Base-by-base conservation (phyloP, 2,113 vertebrate species). In the Callopanchax toddi region DNA sequence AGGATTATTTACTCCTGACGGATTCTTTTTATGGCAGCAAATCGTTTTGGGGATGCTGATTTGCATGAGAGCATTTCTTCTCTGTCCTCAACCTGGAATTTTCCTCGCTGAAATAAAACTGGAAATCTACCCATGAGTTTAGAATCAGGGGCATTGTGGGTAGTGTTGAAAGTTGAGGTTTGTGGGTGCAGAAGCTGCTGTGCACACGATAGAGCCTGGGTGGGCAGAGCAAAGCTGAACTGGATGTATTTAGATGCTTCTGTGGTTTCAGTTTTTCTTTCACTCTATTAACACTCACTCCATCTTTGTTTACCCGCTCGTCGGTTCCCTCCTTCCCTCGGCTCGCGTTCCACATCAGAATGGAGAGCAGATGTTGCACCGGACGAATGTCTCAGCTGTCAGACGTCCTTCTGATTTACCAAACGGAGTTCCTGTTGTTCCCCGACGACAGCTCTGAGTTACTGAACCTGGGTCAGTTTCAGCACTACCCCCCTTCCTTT, bases 341-440 rank as follows among this genome's bases (percentile, higher is more conserved):
- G 67, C 43, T 54, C 36, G 53, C 11, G 45, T 64, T 67, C 56
- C 76, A 48, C 72, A 49, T 44, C 12, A 56, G 76, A 86, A 86
- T 83, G 70, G 48, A 18, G 83, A 81, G 72, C 82, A 88, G 85
- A 87, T 88, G 89, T 89, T 65, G 23, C 20, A n/a, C 39, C 4
- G 60, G 69, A 62, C 21, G 32, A 25, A 21, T 44, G 52, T 57
- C 70, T 55, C 65, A 49, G 60, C 71, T 58, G 71, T 60, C 66
- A 45, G 81, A 55, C 59, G 18, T 17, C 60, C 50, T 54, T 70
- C 67, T 79, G 74, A 78, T 87, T 87, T 83, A 87, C 69, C 69
- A 77, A 83, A 86, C 77, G 78, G 64, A 29, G 68, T 80, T 82
- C n/a, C 79, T 89, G 70, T 85, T 86, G 73, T 79, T 81, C 79